Evolutionary conservation across 2,113 vertebrate species (phyloP), one percentile per base, ranked within the genome.

Genomic region (Hippocampus abdominalis): DNA sequence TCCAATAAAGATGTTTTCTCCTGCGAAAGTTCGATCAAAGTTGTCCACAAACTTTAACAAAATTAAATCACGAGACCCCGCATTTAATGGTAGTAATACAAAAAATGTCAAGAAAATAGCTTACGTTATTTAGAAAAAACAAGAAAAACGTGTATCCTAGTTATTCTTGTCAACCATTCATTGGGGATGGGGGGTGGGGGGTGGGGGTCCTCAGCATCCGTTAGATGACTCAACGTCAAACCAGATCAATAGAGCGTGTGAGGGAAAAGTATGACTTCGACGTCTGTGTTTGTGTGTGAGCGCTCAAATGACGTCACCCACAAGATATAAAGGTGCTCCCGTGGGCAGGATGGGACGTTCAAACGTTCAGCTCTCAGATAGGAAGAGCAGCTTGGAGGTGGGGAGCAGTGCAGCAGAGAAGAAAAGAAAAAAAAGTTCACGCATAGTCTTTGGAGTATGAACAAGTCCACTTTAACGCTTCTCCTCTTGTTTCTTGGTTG

Each of bases 401-500:
- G 42, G 23, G 18, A 65, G 44, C 12, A 57, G 4, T 60, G 62
- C 6, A 44, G 13, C 63, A 23, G 23, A 21, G 32, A 46, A 64
- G 20, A 42, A 13, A 64, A 13, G n/a, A 29, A 25, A 23, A 15
- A 51, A 3, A 53, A 8, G 20, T 27, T 13, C 29, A 13, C 9
- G 64, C 11, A 0, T 42, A 68, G 54, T n/a, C 20, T 49, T 74
- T 75, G 87, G 73, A 88, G 62, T 48, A 90, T 93, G 92, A 87
- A 73, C 67, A 86, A 1, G 67, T 62, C 79, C 20, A 77, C 67
- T 36, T 13, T 73, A 10, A 25, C 79, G 23, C 18, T 84, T 79
- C 74, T 85, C 18, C 69, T 91, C 20, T 56, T 89, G 76, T 84
- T 79, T n/a, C 68, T 90, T 70, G 77, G 82, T 5, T 73, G 84